phyloP scores from a whole-genome alignment of 2,888 invertebrate genomes.

The Marasmarcha lunaedactyla region DNA sequence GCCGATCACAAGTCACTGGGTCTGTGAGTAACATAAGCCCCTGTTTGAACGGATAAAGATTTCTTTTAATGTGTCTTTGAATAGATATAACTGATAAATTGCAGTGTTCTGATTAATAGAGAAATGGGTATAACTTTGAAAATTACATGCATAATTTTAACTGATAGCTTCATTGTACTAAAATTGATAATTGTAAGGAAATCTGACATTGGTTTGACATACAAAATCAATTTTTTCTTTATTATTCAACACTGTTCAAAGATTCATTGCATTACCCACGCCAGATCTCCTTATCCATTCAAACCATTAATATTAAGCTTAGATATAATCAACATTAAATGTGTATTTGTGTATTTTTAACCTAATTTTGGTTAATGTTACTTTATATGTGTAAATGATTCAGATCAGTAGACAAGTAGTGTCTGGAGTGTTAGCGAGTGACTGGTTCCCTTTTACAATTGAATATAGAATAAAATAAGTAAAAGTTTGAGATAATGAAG shows the following conservation, averaged over 20 bases:
- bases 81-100: neutral
- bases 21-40: neutral
- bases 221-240: no score
- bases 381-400: slow-evolving; percentile 64
- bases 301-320: slow-evolving; percentile 44
- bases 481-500: slow-evolving; percentile 52
- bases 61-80: neutral
- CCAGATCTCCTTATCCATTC: slow-evolving; percentile 32
- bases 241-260: no score
- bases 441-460: slow-evolving; percentile 68
- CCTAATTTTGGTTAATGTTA: slow-evolving; percentile 64
- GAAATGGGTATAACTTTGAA: no score
- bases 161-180: no score
- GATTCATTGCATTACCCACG: no score
- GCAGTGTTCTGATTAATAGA: no score
- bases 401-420: slow-evolving; percentile 60
- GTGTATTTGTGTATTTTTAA: slow-evolving; percentile 69
- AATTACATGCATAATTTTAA: no score
- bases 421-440: slow-evolving; percentile 62
- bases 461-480: slow-evolving; percentile 62
- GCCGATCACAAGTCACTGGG: neutral
- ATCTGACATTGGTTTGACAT: no score
- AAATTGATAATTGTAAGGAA: no score
- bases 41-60: neutral
- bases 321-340: slow-evolving; percentile 64